Evolutionary conservation across 2,797 vertebrate genomes (phyloP).

Genomic region (Mergus octosetaceus): DNA sequence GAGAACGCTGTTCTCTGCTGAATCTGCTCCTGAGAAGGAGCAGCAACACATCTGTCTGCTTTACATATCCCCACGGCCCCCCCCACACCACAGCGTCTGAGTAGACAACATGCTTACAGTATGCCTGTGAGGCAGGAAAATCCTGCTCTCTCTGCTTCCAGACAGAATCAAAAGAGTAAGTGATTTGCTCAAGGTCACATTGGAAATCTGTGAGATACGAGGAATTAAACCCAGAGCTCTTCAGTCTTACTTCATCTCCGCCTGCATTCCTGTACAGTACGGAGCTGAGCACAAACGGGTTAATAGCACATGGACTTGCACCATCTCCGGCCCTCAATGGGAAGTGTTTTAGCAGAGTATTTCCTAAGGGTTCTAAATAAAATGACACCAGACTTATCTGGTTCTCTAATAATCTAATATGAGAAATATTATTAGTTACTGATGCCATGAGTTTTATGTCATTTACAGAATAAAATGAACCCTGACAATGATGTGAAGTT

Average conservation of each 20-base stretch:
- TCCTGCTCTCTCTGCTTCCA: not conserved
- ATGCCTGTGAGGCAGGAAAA: not conserved
- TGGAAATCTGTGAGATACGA: constrained; percentile 5
- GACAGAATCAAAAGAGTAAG: not conserved
- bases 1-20: not conserved
- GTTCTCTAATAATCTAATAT: not conserved
- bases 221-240: constrained; percentile 46
- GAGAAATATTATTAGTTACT: not conserved
- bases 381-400: not conserved
- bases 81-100: not conserved
- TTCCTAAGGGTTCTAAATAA: not conserved
- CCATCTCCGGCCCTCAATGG: not conserved
- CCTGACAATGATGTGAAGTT: not conserved
- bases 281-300: not conserved
- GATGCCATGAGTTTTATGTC: not conserved
- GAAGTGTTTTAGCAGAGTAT: not conserved
- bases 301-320: not conserved
- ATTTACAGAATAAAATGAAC: not conserved
- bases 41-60: not conserved
- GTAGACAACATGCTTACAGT: not conserved
- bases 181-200: constrained; percentile 19
- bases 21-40: not conserved
- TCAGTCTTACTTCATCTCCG: constrained; percentile 1
- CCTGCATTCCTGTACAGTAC: not conserved
- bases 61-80: not conserved